Evolutionary conservation across 2,113 vertebrate genomes (phyloP), one percentile per base, ranked within the genome.

Genomic region (Notarius quadriscutis): DNA sequence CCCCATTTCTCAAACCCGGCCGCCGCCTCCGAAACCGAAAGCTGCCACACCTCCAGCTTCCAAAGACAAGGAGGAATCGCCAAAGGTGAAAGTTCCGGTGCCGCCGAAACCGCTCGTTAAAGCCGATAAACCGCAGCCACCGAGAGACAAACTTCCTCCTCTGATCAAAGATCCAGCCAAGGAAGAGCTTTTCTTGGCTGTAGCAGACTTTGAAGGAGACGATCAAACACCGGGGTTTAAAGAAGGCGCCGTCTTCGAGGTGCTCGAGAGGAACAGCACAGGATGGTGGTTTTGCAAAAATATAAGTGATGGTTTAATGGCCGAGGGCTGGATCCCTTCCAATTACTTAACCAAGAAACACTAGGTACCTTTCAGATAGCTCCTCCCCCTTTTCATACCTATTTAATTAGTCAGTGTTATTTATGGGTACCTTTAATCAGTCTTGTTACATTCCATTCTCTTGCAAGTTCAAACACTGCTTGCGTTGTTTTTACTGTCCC

Each of bases 271-370:
- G 93, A 98, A 95, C 90, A 96, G 93, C 95, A 98, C 95, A 0
- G 98, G 98, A 87, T 99, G 98, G 98, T 98, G 98, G 98, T 98
- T 99, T 94, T 99, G 98, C 95, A 99, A 97, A 93, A 97, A 97
- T 9, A 92, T 97, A 63, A 93, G 95, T 0, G 96, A 96, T 53
- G 96, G 94, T 9, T 94, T 95, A 0, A 94, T 94, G 86, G 95
- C 95, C 92, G 98, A 99, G 96, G 96, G 97, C 96, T 99, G 98
- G 98, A 97, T 99, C 94, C 98, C 98, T 93, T 99, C 98, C 85
- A 99, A 99, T 91, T 99, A 99, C 94, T 96, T 99, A 89, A 93
- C 95, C 86, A 99, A 97, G 95, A 99, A 99, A 95, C 96, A 95
- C 1, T 99, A 99, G 93, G 88, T 2, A n/a, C 90, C 83, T 87